A percentile compares a stretch with the other conserved stretches of the same genome.
phyloP scores from a whole-genome alignment of 2,888 invertebrate genomes.

The Drosophila subquinaria region DNA sequence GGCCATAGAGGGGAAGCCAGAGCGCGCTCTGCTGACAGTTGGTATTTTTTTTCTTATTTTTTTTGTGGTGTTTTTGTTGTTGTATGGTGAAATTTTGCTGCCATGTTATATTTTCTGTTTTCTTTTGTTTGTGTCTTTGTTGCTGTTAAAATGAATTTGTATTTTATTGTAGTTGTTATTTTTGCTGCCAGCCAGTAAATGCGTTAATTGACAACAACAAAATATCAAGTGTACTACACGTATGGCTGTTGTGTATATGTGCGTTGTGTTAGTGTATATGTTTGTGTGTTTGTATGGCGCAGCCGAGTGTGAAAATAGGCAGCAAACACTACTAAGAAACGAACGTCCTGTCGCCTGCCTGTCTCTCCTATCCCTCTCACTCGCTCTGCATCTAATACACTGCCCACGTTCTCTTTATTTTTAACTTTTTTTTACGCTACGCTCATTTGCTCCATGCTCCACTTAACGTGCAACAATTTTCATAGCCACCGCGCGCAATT shows the following conservation, averaged over 20 bases:
- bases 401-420: constrained; percentile 59
- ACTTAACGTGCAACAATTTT: constrained; percentile 76
- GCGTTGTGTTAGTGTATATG: not conserved
- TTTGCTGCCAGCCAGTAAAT: constrained; percentile 61
- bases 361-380: constrained; percentile 4
- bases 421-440: constrained; percentile 49
- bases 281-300: constrained; percentile 28
- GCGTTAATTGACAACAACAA: constrained; percentile 76
- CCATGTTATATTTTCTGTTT: constrained; percentile 66
- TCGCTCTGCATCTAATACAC: constrained; percentile 29
- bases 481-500: constrained; percentile 35
- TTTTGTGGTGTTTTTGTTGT: constrained; percentile 23
- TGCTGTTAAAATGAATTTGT: constrained; percentile 55
- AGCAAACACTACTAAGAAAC: constrained; percentile 44
- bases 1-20: constrained; percentile 25
- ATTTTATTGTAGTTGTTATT: constrained; percentile 48
- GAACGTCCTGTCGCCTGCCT: constrained; percentile 58
- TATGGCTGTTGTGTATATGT: constrained; percentile 15
- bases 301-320: constrained; percentile 65
- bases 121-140: constrained; percentile 51
- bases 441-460: constrained; percentile 72
- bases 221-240: constrained; percentile 51
- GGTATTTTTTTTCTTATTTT: constrained; percentile 39
- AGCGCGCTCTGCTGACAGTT: constrained; percentile 55
- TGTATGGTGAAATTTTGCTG: constrained; percentile 72